phyloP scores from a whole-genome alignment of 2,797 vertebrate species.

The Leptatherina wallacei region DNA sequence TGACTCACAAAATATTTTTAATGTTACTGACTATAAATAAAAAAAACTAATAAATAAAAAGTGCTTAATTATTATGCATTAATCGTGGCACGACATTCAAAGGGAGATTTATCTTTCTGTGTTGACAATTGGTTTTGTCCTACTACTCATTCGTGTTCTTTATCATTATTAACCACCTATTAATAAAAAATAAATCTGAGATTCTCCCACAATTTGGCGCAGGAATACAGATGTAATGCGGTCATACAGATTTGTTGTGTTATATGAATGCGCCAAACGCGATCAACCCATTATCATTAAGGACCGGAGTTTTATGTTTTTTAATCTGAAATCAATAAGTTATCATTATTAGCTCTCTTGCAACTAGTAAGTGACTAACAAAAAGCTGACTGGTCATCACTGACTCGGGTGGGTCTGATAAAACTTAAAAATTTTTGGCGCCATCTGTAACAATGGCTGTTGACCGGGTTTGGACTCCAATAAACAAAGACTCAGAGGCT shows the following conservation, averaged over 20 bases:
- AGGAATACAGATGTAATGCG: background rate
- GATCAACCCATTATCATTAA: background rate
- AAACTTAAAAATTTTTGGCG: conserved; percentile 66
- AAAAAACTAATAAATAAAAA: too few species aligned
- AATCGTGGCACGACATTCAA: too few species aligned
- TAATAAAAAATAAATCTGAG: too few species aligned
- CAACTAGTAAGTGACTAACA: background rate
- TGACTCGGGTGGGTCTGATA: background rate
- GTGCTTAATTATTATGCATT: too few species aligned
- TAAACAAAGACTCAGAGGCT: background rate
- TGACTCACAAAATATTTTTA: too few species aligned
- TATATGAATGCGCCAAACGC: background rate
- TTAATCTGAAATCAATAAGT: background rate
- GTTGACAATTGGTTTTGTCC: too few species aligned
- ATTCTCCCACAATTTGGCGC: too few species aligned
- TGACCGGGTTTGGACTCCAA: too few species aligned
- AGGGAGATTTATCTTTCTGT: too few species aligned
- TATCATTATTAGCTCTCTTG: background rate
- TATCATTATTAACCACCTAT: too few species aligned
- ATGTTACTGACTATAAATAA: too few species aligned
- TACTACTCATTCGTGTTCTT: too few species aligned
- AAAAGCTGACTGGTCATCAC: background rate
- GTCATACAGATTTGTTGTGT: background rate
- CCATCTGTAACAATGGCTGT: conserved; percentile 67
- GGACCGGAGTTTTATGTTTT: background rate